Conservation (phyloP, 2,888 invertebrate species). For the Nematopogon swammerdamellus region DNA sequence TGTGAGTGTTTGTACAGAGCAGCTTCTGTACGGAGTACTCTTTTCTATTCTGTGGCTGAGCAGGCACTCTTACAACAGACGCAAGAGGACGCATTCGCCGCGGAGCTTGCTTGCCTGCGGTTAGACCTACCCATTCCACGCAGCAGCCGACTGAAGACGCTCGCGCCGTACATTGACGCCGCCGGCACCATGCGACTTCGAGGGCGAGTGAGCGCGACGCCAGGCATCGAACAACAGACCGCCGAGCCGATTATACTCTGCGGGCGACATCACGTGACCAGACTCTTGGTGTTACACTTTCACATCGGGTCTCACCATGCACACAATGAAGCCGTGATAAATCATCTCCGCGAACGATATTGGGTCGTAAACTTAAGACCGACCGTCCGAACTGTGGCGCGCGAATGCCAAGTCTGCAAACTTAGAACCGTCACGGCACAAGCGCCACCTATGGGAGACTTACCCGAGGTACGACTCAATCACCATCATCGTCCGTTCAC, state of each 20-base stretch:
- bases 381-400: slow-evolving; percentile 2
- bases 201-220: not conserved
- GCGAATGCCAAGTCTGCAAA: slow-evolving; percentile 1
- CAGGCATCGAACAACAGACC: not conserved
- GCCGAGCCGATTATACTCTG: slow-evolving; percentile 8
- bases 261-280: slow-evolving; percentile 6
- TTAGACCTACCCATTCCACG: not conserved
- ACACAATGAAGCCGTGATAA: slow-evolving; percentile 8
- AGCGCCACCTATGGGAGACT: slow-evolving; percentile 5
- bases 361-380: slow-evolving; percentile 7
- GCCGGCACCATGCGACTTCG: slow-evolving; percentile 1
- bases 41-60: too few relatives aligned
- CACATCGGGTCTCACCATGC: slow-evolving; percentile 6
- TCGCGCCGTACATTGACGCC: not conserved
- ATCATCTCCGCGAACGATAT: slow-evolving; percentile 7
- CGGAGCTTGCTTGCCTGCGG: not conserved
- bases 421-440: slow-evolving; percentile 1
- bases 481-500: not conserved
- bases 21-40: too few relatives aligned
- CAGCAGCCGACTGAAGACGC: not conserved
- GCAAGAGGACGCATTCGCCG: not conserved
- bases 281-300: slow-evolving; percentile 6
- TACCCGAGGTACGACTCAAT: slow-evolving; percentile 5
- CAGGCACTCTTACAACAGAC: not conserved
- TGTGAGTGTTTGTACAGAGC: too few relatives aligned